These are phyloP conservation scores for Ophioderma brevispina DNA, from an alignment of 35 echinoderm and acorn worm genomes.

Conservation along the genomic window DNA sequence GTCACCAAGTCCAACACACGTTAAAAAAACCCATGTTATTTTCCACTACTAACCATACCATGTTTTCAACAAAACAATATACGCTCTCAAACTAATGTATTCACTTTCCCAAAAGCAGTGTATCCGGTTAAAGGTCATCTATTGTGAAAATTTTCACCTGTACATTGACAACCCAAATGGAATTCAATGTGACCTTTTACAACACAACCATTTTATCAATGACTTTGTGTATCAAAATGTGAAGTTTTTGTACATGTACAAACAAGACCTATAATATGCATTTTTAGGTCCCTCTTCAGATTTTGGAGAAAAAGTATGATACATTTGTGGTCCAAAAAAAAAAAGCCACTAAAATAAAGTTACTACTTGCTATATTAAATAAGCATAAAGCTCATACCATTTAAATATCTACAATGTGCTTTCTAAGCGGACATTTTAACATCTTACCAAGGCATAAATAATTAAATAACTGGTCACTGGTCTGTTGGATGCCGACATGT, in stretches of 20 bases:
- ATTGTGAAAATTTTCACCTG: too few relatives aligned
- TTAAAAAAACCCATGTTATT: too few relatives aligned
- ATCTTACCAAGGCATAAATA: background rate
- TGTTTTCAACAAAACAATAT: too few relatives aligned
- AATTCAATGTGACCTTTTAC: background rate
- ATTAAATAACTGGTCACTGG: constrained; percentile 6
- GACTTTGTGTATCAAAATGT: background rate
- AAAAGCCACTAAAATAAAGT: background rate
- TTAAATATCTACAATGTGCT: background rate
- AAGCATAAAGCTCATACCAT: background rate
- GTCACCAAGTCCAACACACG: too few relatives aligned
- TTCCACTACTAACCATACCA: too few relatives aligned
- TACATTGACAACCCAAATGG: background rate
- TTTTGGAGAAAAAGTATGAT: background rate
- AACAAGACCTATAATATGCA: background rate
- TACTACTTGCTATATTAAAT: background rate
- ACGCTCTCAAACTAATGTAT: too few relatives aligned
- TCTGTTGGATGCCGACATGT: too few relatives aligned
- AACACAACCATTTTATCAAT: background rate
- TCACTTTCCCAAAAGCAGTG: too few relatives aligned
- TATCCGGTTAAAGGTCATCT: too few relatives aligned
- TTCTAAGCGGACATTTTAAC: background rate
- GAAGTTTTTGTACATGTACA: background rate
- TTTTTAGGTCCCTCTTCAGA: background rate
- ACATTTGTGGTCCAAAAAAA: background rate